Percentiles rank a stretch among this genome's conserved stretches.
Conservation (phyloP, 2,113 vertebrate species). For the Heptranchias perlo region DNA sequence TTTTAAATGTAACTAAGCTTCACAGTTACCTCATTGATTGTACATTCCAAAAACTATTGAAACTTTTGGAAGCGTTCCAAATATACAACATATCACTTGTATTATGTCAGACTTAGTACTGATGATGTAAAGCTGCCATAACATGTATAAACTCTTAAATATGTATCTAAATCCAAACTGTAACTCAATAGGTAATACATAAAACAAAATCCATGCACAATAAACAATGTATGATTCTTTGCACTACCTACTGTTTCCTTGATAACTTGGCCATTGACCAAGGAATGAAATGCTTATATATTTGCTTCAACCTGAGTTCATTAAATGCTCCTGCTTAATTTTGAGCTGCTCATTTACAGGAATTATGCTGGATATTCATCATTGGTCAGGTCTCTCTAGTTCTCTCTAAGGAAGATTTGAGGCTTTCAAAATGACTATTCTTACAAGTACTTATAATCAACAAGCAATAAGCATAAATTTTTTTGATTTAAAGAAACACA, state of each 20-base stretch:
- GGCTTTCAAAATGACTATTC: not conserved
- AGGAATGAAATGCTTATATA: not conserved
- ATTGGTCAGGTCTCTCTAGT: not conserved
- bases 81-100: constrained; percentile 94
- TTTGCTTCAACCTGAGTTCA: not conserved
- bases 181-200: constrained; percentile 73
- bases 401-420: not conserved
- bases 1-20: constrained; percentile 98
- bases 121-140: constrained; percentile 47
- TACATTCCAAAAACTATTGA: constrained; percentile 93
- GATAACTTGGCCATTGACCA: not conserved
- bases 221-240: constrained; percentile 94
- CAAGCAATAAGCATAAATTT: not conserved
- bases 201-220: constrained; percentile 80
- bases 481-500: no score
- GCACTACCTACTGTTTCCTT: constrained; percentile 7
- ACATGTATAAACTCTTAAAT: constrained; percentile 79
- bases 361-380: not conserved
- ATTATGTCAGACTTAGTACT: constrained; percentile 67
- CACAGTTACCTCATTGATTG: constrained; percentile 90
- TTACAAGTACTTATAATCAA: not conserved
- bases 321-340: not conserved
- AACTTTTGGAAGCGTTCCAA: constrained; percentile 79
- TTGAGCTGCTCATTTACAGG: not conserved
- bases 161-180: constrained; percentile 67